Evolutionary conservation across 2,113 vertebrate species (phyloP), one percentile per base, ranked within the genome.

Genomic region (Barbus barbus): DNA sequence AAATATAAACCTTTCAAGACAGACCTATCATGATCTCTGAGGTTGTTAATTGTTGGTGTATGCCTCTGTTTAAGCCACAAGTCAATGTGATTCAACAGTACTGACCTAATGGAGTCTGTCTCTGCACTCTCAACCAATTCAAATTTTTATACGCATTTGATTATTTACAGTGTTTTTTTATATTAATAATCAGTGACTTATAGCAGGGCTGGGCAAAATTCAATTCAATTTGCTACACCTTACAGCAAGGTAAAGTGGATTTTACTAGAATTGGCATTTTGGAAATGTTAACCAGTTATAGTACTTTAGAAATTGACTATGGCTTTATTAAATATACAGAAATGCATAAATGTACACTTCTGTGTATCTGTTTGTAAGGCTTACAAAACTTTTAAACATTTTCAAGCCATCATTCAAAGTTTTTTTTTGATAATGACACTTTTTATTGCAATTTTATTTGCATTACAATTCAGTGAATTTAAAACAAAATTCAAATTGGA

Each of bases 1-100:
- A 69, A 38, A 69, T 11, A 69, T 38, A 38, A 69, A 69, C 33
- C 65, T 69, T 69, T 69, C 33, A 38, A 69, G 18, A 69, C 33
- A 69, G 65, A 38, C 65, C 65, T 69, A 67, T 31, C 63, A 69
- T 38, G 65, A 69, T 38, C 65, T 69, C 65, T 69, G 65, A 69
- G 65, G 65, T 38, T 69, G 65, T 38, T 69, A 69, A 69, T 69
- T 69, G 65, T 36, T 38, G 65, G 33, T n/a, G 38, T 69, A 38
- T 69, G 20, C 33, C 33, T 38, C 33, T 69, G 9, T 69, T 16
- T 33, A 69, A 69, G 65, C 33, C 33, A 69, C 31, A 69, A 38
- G 65, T 22, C 65, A 69, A 5, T 69, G 65, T 69, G 65, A 12
- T 38, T 69, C 20, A 69, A 38, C 65, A 11, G 9, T 3, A 69